Evolutionary conservation across 2,113 vertebrate genomes (phyloP), one percentile per base, ranked within the genome.

Genomic region (Pelusios castaneus): DNA sequence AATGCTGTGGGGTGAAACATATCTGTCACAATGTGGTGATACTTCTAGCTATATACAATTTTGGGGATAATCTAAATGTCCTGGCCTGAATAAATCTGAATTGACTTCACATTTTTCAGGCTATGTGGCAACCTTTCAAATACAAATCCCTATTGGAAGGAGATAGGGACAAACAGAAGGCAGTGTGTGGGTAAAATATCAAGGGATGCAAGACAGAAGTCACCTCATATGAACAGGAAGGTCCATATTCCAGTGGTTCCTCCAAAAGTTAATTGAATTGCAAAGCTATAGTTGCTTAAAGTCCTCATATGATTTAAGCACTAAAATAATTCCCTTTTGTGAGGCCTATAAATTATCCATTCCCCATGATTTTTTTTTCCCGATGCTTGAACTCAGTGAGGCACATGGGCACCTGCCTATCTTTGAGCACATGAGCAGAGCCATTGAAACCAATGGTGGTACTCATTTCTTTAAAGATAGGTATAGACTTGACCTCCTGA

Each of bases 81-180:
- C 84, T 11, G 31, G 1, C 10, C 70, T 29, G 55, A 47, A n/a
- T 34, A 24, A 24, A 0, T 54, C 78, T 70, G 49, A 85, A 38
- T 21, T 82, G 58, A 41, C 11, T 8, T 45, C 73, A 29, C 41
- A 13, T 27, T 27, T 22, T 76, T 76, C 45, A 4, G 25, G 56
- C 25, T 77, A 41, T 49, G 12, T 58, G 73, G 45, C 34, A 70
- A 1, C 52, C 49, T 84, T 0, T 0, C 31, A 85, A 16, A 22
- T 47, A 77, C 77, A 17, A 3, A 0, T 3, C 5, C 14, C 1
- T 17, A 0, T 1, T 78, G 55, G 80, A 51, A 52, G 34, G 56
- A 34, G 45, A 25, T 11, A 13, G 51, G 24, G 0, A 0, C 5
- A 87, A 77, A 14, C 51, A 60, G 55, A 43, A n/a, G 45, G 41